Percentiles rank a stretch among this genome's conserved stretches.
phyloP scores from a whole-genome alignment of 2,797 vertebrate genomes.

The Pelodytes ibericus region DNA sequence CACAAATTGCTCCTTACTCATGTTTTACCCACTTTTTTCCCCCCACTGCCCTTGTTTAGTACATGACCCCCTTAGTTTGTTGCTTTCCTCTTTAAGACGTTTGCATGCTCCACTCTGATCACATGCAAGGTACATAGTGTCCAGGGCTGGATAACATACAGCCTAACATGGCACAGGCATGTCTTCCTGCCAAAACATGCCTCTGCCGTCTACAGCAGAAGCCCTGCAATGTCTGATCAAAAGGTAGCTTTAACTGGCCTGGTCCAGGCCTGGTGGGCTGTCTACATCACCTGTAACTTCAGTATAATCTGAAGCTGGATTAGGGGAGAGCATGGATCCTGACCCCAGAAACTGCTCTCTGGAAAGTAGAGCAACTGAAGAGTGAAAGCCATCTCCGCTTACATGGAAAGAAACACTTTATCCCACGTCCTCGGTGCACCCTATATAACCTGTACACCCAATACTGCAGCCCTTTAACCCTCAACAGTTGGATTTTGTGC shows the following conservation, averaged over 20 bases:
- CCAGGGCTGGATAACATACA: too few species aligned
- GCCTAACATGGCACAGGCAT: background rate
- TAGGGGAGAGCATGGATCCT: background rate
- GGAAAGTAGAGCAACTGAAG: background rate
- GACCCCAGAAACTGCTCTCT: background rate
- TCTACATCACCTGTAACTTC: too few species aligned
- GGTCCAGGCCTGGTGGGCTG: too few species aligned
- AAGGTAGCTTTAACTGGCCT: background rate
- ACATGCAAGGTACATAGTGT: too few species aligned
- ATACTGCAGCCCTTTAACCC: too few species aligned
- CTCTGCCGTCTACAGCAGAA: background rate
- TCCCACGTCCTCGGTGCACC: background rate
- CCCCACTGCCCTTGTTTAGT: too few species aligned
- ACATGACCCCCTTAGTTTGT: too few species aligned
- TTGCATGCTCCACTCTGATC: too few species aligned
- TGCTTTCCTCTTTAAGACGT: too few species aligned
- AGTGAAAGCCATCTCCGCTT: background rate
- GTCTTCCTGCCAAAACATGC: background rate
- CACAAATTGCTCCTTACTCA: too few species aligned
- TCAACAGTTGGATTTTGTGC: too few species aligned
- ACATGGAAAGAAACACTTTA: background rate
- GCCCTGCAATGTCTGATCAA: background rate
- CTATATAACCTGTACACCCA: background rate
- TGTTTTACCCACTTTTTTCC: too few species aligned
- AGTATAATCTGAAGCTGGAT: background rate